Conservation (phyloP, 2,797 vertebrate species). For the Phoxinus dragarum region DNA sequence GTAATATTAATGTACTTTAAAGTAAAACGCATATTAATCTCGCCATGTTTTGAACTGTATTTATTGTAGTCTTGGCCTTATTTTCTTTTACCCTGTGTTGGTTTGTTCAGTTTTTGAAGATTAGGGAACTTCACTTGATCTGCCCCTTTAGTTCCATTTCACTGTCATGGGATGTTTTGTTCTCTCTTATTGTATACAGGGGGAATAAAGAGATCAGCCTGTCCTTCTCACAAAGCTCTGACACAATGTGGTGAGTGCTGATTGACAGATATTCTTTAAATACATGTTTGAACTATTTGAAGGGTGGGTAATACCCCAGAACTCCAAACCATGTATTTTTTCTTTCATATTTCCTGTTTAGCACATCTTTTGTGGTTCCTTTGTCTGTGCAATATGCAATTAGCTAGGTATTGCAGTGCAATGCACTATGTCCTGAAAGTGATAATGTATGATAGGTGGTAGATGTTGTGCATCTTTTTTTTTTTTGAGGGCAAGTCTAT, state of each 20-base stretch:
- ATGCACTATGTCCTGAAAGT: background rate
- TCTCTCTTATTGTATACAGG: conserved; percentile 63
- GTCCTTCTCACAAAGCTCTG: conserved; percentile 62
- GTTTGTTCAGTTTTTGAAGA: conserved; percentile 9
- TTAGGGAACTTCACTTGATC: background rate
- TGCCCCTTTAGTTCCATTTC: background rate
- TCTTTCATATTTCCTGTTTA: background rate
- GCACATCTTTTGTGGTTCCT: background rate
- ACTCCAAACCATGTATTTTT: background rate
- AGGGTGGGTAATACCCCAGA: background rate
- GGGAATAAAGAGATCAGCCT: conserved; percentile 68
- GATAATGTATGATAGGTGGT: background rate
- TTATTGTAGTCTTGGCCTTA: background rate
- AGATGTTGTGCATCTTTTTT: background rate
- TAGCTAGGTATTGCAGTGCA: background rate
- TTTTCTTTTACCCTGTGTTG: background rate
- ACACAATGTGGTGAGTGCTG: conserved; percentile 63
- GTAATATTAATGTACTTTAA: background rate
- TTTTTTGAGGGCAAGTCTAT: background rate
- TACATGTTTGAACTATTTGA: background rate
- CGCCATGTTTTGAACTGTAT: background rate
- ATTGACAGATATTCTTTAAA: background rate
- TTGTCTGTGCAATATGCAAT: background rate
- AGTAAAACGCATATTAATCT: background rate
- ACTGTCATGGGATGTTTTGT: background rate